Percentiles rank a stretch among this genome's conserved stretches.
These are phyloP conservation scores for Oryzias curvinotus DNA, from an alignment of 2,113 vertebrate genomes.

Conservation along the genomic window DNA sequence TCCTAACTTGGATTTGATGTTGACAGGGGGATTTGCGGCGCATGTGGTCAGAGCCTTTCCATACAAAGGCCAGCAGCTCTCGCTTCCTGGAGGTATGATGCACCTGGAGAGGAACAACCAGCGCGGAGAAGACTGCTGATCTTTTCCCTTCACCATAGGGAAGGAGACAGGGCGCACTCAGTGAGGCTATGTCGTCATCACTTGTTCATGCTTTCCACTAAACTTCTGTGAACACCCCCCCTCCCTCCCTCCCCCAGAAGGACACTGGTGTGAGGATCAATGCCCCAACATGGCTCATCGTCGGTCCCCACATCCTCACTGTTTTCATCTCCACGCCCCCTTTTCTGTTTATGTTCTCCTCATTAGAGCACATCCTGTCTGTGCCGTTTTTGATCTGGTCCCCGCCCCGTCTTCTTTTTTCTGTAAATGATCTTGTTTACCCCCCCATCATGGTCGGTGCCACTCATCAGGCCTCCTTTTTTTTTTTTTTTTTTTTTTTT, in stretches of 20 bases:
- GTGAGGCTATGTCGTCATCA: conserved; percentile 72
- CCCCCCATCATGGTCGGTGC: conserved; percentile 27
- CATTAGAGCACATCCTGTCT: conserved; percentile 57
- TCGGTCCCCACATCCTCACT: conserved; percentile 39
- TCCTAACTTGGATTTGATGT: conserved; percentile 24
- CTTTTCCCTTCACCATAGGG: conserved; percentile 47
- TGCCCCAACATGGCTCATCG: conserved; percentile 52
- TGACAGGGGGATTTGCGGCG: conserved; percentile 93
- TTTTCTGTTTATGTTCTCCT: conserved; percentile 49
- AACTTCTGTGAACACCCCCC: conserved; percentile 56
- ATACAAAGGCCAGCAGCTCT: conserved; percentile 92
- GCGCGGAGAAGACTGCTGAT: conserved; percentile 56
- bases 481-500: conserved; percentile 27
- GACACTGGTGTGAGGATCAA: conserved; percentile 64
- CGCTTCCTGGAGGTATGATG: conserved; percentile 99
- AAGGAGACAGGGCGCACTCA: conserved; percentile 62
- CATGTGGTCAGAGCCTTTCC: conserved; percentile 99
- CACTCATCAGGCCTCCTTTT: conserved; percentile 43
- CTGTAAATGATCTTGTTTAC: conserved; percentile 18
- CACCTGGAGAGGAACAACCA: conserved; percentile 54
- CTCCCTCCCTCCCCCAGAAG: conserved; percentile 37
- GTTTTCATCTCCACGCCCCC: conserved; percentile 50
- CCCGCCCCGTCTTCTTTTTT: not conserved
- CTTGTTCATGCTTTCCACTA: conserved; percentile 67
- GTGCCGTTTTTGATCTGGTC: conserved; percentile 32